A percentile compares a stretch with the other conserved stretches of the same genome.
Conservation (phyloP, 2,113 vertebrate genomes). For the Peromyscus polionotus region DNA sequence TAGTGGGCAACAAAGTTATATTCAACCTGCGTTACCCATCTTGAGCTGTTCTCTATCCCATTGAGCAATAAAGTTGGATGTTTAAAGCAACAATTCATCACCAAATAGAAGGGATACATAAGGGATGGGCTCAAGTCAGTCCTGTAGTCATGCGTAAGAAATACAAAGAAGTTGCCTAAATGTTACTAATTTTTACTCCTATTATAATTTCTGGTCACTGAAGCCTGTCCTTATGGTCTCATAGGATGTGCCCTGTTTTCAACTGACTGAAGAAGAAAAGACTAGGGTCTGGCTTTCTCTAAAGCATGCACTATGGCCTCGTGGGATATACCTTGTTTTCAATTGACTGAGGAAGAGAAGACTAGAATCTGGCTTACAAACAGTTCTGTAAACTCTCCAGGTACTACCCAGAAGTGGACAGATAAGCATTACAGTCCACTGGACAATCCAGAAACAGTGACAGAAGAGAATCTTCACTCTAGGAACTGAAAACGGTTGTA, state of each 20-base stretch:
- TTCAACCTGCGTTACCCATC: neutral
- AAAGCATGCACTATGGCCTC: neutral
- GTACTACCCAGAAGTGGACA: neutral
- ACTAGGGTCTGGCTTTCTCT: neutral
- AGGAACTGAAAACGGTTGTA: too few species aligned
- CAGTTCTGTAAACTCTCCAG: neutral
- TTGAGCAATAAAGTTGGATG: too few species aligned
- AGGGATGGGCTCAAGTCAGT: neutral
- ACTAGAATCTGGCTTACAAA: neutral
- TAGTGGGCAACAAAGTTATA: neutral
- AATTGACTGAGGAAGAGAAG: neutral
- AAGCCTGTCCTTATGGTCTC: neutral
- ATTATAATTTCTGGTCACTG: neutral
- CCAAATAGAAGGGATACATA: neutral
- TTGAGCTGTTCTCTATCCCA: neutral
- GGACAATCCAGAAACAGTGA: neutral
- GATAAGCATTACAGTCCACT: neutral
- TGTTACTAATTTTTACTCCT: neutral
- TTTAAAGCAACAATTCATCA: neutral
- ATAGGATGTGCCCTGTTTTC: neutral
- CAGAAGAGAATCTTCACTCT: neutral
- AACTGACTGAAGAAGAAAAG: neutral
- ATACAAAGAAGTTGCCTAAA: neutral
- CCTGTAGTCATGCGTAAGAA: too few species aligned
- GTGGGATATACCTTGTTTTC: neutral